A percentile compares a stretch with the other conserved stretches of the same genome.
Evolutionary conservation across 2,113 vertebrate genomes (phyloP).

Genomic region (Maylandia zebra): DNA sequence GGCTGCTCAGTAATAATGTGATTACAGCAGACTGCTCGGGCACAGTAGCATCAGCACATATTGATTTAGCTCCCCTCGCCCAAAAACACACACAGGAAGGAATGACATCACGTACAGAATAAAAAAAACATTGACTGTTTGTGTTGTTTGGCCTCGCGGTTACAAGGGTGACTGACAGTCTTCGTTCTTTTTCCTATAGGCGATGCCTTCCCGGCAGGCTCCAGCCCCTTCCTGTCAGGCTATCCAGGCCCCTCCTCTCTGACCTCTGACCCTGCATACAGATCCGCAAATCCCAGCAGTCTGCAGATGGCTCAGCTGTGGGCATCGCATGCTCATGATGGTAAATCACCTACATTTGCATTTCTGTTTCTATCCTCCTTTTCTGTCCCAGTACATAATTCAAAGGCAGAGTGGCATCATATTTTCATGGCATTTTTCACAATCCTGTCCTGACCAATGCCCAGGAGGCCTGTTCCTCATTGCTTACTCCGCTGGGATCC

Average conservation of each 20-base stretch:
- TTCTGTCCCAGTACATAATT: neutral
- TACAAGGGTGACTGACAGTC: neutral
- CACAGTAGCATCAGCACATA: conserved; percentile 11
- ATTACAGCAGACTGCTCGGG: conserved; percentile 32
- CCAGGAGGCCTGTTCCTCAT: conserved; percentile 32
- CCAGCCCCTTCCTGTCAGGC: conserved; percentile 74
- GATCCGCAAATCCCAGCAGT: conserved; percentile 73
- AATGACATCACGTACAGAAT: neutral
- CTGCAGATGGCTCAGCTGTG: conserved; percentile 83
- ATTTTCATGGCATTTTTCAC: neutral
- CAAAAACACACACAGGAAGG: neutral
- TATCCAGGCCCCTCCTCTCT: conserved; percentile 72
- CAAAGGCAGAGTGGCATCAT: neutral
- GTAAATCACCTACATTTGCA: conserved; percentile 45
- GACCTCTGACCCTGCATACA: conserved; percentile 76
- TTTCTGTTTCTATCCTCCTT: neutral
- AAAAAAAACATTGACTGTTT: neutral
- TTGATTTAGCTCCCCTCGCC: conserved; percentile 10
- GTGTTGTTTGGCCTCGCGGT: neutral
- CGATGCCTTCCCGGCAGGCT: conserved; percentile 73
- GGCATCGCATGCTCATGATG: conserved; percentile 71
- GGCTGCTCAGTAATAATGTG: conserved; percentile 34
- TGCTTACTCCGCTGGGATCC: conserved; percentile 31
- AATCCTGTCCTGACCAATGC: neutral
- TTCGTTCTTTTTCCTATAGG: conserved; percentile 41